phyloP scores from a whole-genome alignment of 2,113 vertebrate species.

The Rhinopithecus roxellana region DNA sequence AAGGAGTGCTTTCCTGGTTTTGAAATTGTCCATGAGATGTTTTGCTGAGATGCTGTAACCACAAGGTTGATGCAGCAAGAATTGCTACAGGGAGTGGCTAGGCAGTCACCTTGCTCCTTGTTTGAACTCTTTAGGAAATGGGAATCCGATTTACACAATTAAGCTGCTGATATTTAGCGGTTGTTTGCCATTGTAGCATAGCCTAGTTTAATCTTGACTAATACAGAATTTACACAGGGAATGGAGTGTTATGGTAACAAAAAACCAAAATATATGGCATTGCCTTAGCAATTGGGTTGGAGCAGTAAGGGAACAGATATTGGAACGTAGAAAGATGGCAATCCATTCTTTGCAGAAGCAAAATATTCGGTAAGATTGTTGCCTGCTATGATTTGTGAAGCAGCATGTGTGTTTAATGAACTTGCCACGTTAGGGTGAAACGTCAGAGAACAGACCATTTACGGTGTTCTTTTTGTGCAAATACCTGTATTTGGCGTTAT shows the following conservation, averaged over 20 bases:
- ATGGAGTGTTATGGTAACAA: not conserved
- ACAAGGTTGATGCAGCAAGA: not conserved
- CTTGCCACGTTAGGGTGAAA: not conserved
- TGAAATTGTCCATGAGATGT: not conserved
- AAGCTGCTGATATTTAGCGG: not conserved
- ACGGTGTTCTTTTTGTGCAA: not conserved
- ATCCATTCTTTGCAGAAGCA: not conserved
- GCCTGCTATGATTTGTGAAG: not conserved
- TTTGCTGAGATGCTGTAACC: not conserved
- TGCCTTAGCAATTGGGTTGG: not conserved
- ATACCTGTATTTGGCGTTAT: not conserved
- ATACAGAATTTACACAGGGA: not conserved
- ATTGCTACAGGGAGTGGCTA: not conserved
- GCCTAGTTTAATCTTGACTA: not conserved
- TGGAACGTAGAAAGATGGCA: not conserved
- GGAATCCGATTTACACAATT: not conserved
- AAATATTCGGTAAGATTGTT: not conserved
- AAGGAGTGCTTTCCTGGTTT: not conserved
- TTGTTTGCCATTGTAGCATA: not conserved
- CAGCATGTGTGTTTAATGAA: not conserved
- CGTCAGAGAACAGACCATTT: not conserved
- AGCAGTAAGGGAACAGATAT: not conserved
- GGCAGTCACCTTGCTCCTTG: not conserved
- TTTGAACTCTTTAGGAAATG: not conserved
- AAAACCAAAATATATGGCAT: not conserved